Evolutionary conservation across 1,140 invertebrate genomes (phyloP).

Genomic region (Onthophagus taurus): DNA sequence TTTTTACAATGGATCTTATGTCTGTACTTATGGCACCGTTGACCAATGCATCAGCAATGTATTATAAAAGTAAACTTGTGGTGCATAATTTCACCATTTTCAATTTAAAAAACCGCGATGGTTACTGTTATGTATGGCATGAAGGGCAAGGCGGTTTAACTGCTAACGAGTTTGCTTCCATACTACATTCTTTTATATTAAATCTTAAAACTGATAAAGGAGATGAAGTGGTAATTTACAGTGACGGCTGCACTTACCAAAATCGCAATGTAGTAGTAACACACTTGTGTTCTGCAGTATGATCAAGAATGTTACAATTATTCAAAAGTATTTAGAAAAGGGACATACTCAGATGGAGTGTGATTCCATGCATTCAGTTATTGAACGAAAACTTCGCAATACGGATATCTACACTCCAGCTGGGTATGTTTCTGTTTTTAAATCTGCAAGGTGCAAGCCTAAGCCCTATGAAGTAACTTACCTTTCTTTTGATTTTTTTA

Average conservation of each 20-base stretch:
- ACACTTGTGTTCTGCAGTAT: neutral
- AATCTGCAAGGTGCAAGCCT: too few relatives aligned
- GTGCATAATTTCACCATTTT: slow-evolving; percentile 36
- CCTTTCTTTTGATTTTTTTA: too few relatives aligned
- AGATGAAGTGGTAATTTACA: neutral
- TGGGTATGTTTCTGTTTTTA: too few relatives aligned
- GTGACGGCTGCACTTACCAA: too few relatives aligned
- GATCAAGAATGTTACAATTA: neutral
- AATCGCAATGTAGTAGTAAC: neutral
- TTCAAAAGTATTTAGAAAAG: slow-evolving; percentile 1
- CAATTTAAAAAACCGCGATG: slow-evolving; percentile 25
- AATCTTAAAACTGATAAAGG: neutral
- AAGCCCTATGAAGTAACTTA: too few relatives aligned
- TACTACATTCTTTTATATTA: neutral
- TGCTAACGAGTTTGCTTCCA: slow-evolving; percentile 2
- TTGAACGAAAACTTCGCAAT: neutral
- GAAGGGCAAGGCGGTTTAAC: slow-evolving; percentile 27
- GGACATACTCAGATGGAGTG: too few relatives aligned
- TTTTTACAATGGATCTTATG: too few relatives aligned
- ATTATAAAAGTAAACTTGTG: slow-evolving; percentile 33
- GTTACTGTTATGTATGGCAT: slow-evolving; percentile 29
- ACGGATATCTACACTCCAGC: neutral
- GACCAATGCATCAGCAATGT: slow-evolving; percentile 20
- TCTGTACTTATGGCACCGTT: slow-evolving; percentile 16
- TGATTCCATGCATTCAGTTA: too few relatives aligned